A percentile compares a stretch with the other conserved stretches of the same genome.
phyloP scores from a whole-genome alignment of 1,140 invertebrate genomes.

The Steinernema feltiae region DNA sequence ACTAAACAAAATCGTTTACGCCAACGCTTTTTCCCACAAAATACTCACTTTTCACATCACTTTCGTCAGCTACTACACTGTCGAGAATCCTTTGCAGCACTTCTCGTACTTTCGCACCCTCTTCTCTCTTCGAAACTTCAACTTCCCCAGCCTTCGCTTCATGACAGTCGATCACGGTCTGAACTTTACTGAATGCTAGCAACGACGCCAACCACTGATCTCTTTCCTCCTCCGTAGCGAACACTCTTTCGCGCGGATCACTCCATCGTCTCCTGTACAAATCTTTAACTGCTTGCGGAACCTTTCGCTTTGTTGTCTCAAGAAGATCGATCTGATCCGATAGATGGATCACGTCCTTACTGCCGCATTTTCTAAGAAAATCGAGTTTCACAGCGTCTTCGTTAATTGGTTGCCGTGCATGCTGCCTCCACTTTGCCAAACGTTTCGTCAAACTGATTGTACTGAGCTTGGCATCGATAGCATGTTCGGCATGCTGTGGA shows the following conservation, averaged over 20 bases:
- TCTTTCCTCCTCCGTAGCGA: conserved; percentile 21
- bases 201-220: conserved; percentile 10
- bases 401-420: conserved; percentile 28
- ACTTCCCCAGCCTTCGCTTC: not conserved
- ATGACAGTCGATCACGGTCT: conserved; percentile 11
- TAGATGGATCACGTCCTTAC: not conserved
- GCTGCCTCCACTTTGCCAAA: conserved; percentile 31
- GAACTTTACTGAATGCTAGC: not conserved
- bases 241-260: not conserved
- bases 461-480: conserved; percentile 60
- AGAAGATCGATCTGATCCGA: not conserved
- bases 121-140: too few relatives aligned
- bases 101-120: too few relatives aligned
- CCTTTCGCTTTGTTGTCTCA: not conserved
- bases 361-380: not conserved
- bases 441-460: conserved; percentile 34
- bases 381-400: not conserved
- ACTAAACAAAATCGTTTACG: conserved; percentile 15
- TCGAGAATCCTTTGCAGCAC: too few relatives aligned
- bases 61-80: too few relatives aligned
- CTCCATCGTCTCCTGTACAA: conserved; percentile 19
- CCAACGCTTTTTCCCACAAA: not conserved
- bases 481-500: conserved; percentile 85
- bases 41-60: not conserved
- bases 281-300: conserved; percentile 24